phyloP scores from a whole-genome alignment of 2,113 vertebrate species.

The Uria lomvia region DNA sequence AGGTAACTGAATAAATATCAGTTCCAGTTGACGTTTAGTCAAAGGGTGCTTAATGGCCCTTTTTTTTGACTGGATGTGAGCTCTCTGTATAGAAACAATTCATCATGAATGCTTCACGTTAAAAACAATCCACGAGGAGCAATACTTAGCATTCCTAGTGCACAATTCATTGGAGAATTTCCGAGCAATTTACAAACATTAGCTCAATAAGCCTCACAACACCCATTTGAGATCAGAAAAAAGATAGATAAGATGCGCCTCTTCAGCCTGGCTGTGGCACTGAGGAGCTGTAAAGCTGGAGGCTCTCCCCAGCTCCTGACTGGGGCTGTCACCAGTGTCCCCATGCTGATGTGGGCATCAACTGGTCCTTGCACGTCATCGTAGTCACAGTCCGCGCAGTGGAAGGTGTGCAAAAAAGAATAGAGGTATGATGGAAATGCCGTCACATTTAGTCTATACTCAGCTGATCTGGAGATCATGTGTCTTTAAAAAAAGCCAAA shows the following conservation, averaged over 20 bases:
- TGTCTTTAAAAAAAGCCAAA: not conserved
- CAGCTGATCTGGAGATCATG: not conserved
- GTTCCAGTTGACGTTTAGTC: not conserved
- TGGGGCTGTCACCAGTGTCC: not conserved
- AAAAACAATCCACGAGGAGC: constrained; percentile 30
- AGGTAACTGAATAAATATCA: not conserved
- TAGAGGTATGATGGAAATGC: not conserved
- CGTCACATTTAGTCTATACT: rapidly evolving
- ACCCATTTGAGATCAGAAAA: constrained; percentile 1
- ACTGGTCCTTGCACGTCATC: not conserved
- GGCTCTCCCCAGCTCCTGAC: not conserved
- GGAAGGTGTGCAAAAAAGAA: not conserved
- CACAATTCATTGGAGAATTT: constrained; percentile 54
- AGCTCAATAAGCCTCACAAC: constrained; percentile 54
- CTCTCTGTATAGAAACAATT: constrained; percentile 37
- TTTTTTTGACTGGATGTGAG: constrained; percentile 7
- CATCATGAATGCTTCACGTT: constrained; percentile 17
- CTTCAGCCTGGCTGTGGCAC: not conserved
- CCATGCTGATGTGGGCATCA: not conserved
- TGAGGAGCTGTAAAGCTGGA: not conserved
- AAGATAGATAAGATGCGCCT: not conserved
- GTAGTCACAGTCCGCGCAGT: rapidly evolving
- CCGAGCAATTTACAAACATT: constrained; percentile 59
- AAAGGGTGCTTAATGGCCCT: constrained; percentile 22
- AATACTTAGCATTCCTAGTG: constrained; percentile 43